Percentiles rank a stretch among this genome's conserved stretches.
Evolutionary conservation across 1,140 invertebrate genomes (phyloP).

Genomic region (Meloidogyne chitwoodi): DNA sequence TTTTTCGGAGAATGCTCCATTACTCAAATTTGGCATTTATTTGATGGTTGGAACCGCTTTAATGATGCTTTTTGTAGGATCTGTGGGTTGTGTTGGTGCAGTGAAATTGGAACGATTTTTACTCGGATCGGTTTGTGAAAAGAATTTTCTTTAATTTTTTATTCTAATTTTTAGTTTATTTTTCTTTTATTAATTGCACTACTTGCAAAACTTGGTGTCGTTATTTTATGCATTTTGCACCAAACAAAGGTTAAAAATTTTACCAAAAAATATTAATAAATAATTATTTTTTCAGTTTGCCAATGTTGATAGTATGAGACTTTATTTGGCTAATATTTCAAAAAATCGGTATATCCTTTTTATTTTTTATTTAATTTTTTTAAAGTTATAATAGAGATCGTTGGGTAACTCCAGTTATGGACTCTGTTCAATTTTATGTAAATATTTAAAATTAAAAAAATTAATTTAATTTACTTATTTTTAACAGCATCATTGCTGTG

Average conservation of each 20-base stretch:
- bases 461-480: background rate
- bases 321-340: constrained; percentile 52
- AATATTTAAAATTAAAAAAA: constrained; percentile 8
- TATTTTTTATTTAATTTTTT: background rate
- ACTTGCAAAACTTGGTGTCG: background rate
- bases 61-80: constrained; percentile 27
- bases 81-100: constrained; percentile 40
- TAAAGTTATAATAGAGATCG: constrained; percentile 48
- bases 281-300: constrained; percentile 45
- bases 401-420: constrained; percentile 56
- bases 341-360: constrained; percentile 40
- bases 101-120: constrained; percentile 40
- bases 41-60: constrained; percentile 22
- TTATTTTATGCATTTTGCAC: background rate
- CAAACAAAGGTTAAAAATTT: constrained; percentile 21
- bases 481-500: constrained; percentile 59
- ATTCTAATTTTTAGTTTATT: constrained; percentile 5
- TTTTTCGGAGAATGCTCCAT: constrained; percentile 47
- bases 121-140: constrained; percentile 26
- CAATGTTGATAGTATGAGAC: constrained; percentile 35
- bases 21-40: constrained; percentile 40
- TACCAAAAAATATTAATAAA: background rate
- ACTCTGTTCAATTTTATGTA: constrained; percentile 55
- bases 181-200: constrained; percentile 3
- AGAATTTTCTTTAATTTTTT: background rate